phyloP scores from a whole-genome alignment of 1,140 invertebrate species.

The Philaenus spumarius region DNA sequence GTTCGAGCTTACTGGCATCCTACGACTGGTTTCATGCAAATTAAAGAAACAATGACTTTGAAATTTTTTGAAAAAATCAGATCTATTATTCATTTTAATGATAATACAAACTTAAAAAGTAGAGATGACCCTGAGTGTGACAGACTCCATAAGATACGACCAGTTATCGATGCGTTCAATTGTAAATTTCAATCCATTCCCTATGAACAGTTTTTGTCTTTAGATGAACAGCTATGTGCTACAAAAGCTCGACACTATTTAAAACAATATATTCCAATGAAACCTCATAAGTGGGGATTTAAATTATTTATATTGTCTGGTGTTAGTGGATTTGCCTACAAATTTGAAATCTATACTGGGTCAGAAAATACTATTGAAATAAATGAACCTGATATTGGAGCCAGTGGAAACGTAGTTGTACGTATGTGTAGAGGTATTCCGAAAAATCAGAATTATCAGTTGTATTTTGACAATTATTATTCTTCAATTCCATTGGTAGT shows the following conservation, averaged over 20 bases:
- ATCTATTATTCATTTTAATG: conserved; percentile 22
- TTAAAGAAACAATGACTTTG: too few relatives aligned
- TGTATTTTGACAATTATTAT: conserved; percentile 33
- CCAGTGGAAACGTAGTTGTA: conserved; percentile 25
- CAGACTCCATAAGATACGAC: conserved; percentile 15
- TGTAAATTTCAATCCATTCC: conserved; percentile 7
- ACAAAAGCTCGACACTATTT: too few relatives aligned
- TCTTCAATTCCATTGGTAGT: conserved; percentile 20
- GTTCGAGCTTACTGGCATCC: too few relatives aligned
- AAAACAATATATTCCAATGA: conserved; percentile 30
- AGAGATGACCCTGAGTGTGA: conserved; percentile 4
- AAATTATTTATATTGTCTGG: conserved; percentile 23
- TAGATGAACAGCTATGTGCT: conserved; percentile 21
- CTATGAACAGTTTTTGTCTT: conserved; percentile 9
- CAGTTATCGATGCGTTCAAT: conserved; percentile 11
- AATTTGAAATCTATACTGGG: too few relatives aligned
- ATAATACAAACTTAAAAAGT: conserved; percentile 3
- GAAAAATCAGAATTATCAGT: conserved; percentile 12
- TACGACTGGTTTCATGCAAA: too few relatives aligned
- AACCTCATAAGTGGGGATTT: too few relatives aligned
- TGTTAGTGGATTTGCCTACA: conserved; percentile 21
- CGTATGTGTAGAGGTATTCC: conserved; percentile 20
- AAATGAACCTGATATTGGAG: conserved; percentile 26
- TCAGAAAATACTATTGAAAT: conserved; percentile 11
- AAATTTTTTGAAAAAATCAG: too few relatives aligned